Percentiles rank a stretch among this genome's conserved stretches.
These are phyloP conservation scores for Enteromius trimaculatus DNA, from an alignment of 2,797 vertebrate genomes.

Conservation along the genomic window DNA sequence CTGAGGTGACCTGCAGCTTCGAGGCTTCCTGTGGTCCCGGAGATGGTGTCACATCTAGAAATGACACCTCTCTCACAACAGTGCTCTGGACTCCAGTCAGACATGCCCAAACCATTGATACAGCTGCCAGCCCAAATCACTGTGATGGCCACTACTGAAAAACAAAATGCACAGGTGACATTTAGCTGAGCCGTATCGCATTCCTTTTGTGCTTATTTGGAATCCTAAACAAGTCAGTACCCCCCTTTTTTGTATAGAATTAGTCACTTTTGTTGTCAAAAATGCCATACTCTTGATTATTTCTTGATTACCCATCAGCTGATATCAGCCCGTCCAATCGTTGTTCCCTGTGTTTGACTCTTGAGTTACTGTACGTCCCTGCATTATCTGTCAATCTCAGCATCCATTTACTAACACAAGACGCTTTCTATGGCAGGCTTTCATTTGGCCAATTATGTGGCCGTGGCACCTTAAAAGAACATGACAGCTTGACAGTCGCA, in stretches of 20 bases:
- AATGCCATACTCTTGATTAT: not conserved
- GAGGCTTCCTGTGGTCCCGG: not conserved
- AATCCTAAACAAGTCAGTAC: not conserved
- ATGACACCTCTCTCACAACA: slow-evolving; percentile 7
- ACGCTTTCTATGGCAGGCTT: not conserved
- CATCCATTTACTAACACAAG: slow-evolving; percentile 23
- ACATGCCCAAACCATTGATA: not conserved
- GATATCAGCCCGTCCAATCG: not conserved
- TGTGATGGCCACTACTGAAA: not conserved
- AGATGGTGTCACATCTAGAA: not conserved
- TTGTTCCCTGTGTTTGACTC: not conserved
- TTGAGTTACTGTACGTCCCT: not conserved
- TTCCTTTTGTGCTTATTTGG: not conserved
- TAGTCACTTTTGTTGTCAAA: not conserved
- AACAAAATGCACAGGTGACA: not conserved
- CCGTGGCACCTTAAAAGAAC: slow-evolving; percentile 25
- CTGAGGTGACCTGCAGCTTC: slow-evolving; percentile 1
- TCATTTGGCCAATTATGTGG: slow-evolving; percentile 30
- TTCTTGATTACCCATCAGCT: not conserved
- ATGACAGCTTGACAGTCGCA: slow-evolving; percentile 44
- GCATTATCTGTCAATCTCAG: slow-evolving; percentile 3
- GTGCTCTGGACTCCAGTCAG: not conserved
- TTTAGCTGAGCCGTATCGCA: not conserved
- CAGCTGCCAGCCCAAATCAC: not conserved
- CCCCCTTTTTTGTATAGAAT: not conserved